Conservation (phyloP, 2,797 vertebrate genomes). For the Sitta carolinensis region DNA sequence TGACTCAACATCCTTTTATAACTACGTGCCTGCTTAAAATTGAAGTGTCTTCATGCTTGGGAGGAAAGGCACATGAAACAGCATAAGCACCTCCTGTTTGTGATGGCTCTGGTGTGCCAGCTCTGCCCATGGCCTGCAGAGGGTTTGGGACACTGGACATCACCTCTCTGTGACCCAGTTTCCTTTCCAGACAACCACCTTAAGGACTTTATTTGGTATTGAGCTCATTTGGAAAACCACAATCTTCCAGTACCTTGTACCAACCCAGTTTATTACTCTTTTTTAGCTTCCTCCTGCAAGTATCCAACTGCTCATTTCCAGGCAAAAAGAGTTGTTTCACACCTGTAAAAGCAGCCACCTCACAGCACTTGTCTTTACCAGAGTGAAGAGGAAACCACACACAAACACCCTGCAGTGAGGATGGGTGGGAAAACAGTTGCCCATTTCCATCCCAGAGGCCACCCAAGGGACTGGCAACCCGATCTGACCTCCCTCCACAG, state of each 20-base stretch:
- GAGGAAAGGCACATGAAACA: neutral
- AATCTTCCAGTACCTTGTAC: neutral
- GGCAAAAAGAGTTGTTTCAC: neutral
- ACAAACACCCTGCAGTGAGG: neutral
- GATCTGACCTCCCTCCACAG: neutral
- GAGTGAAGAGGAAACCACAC: neutral
- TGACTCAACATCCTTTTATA: conserved; percentile 6
- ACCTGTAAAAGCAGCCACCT: neutral
- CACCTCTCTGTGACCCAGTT: neutral
- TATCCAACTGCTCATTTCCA: neutral
- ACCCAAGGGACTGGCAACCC: neutral
- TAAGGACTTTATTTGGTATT: neutral
- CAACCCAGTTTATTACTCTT: rapidly evolving
- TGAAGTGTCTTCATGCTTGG: neutral
- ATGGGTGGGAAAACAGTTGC: neutral
- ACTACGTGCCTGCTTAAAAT: neutral
- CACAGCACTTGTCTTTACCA: neutral
- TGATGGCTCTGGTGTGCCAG: neutral
- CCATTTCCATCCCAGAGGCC: neutral
- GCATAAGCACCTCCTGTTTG: neutral
- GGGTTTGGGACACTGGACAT: neutral
- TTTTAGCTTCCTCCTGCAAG: neutral
- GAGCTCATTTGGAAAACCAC: neutral
- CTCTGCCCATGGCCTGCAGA: neutral
- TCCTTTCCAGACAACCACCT: neutral